phyloP scores from a whole-genome alignment of 2,797 vertebrate species.

The Falco novaeseelandiae region DNA sequence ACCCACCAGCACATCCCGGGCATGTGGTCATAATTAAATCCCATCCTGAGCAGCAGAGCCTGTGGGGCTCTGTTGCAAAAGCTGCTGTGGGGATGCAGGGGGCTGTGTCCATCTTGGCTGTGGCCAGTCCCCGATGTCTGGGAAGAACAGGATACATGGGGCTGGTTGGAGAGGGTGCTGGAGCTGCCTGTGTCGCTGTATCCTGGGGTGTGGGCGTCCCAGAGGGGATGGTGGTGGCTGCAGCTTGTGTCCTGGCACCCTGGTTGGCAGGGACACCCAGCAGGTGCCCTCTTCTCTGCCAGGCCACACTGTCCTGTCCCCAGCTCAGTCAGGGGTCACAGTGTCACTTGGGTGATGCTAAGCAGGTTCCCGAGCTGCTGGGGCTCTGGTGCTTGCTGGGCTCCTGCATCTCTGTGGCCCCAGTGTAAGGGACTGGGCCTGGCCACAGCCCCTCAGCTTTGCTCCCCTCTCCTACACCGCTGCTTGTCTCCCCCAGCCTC shows the following conservation, averaged over 20 bases:
- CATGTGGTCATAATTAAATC: background rate
- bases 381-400: background rate
- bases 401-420: background rate
- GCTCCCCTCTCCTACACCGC: rapidly evolving
- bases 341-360: background rate
- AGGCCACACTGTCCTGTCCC: background rate
- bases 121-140: background rate
- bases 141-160: rapidly evolving
- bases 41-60: background rate
- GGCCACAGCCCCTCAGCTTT: background rate
- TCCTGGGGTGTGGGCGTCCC: background rate
- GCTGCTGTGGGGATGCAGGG: background rate
- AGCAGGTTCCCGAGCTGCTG: background rate
- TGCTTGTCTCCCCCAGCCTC: background rate
- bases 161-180: background rate
- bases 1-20: background rate
- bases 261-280: rapidly evolving
- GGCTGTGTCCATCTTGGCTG: background rate
- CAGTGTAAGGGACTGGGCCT: rapidly evolving
- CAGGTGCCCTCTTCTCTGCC: background rate
- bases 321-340: background rate
- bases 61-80: background rate
- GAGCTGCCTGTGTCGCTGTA: background rate
- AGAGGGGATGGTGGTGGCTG: background rate
- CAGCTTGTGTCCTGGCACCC: background rate